These are phyloP conservation scores for Sebastes wilsoni DNA, from an alignment of 2,797 vertebrate species.

Conservation along the genomic window DNA sequence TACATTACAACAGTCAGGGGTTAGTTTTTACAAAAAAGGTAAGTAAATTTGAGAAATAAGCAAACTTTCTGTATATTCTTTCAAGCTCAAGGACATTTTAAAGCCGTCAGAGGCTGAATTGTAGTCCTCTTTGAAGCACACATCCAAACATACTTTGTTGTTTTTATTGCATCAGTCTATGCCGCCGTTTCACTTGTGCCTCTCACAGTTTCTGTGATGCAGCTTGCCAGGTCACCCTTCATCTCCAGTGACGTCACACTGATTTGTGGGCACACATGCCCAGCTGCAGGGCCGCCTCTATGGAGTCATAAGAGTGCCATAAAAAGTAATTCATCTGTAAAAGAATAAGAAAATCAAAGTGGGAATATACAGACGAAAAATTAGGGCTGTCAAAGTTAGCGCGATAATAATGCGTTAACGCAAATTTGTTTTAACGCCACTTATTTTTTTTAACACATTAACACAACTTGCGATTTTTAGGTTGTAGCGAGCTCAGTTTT, in stretches of 20 bases:
- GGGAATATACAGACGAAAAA: no score
- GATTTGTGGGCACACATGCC: slow-evolving; percentile 22
- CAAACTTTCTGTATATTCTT: neutral
- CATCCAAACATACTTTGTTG: neutral
- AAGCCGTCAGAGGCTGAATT: neutral
- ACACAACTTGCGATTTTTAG: no score
- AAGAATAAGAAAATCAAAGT: no score
- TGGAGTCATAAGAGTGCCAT: no score
- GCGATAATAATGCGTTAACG: no score
- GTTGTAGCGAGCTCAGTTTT: no score
- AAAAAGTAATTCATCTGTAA: no score
- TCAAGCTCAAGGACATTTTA: slow-evolving; percentile 3
- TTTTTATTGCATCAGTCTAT: neutral
- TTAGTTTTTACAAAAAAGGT: slow-evolving; percentile 23
- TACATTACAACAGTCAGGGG: slow-evolving; percentile 31
- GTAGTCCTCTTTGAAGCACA: neutral
- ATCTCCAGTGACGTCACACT: slow-evolving; percentile 5
- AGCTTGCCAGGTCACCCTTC: neutral
- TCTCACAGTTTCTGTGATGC: neutral
- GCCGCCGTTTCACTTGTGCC: neutral
- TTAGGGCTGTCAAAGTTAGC: no score
- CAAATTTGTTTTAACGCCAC: no score
- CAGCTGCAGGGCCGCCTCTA: neutral
- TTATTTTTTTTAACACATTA: no score
- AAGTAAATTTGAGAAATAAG: neutral